phyloP scores from a whole-genome alignment of 2,113 vertebrate species.

The Coryphaenoides rupestris region DNA sequence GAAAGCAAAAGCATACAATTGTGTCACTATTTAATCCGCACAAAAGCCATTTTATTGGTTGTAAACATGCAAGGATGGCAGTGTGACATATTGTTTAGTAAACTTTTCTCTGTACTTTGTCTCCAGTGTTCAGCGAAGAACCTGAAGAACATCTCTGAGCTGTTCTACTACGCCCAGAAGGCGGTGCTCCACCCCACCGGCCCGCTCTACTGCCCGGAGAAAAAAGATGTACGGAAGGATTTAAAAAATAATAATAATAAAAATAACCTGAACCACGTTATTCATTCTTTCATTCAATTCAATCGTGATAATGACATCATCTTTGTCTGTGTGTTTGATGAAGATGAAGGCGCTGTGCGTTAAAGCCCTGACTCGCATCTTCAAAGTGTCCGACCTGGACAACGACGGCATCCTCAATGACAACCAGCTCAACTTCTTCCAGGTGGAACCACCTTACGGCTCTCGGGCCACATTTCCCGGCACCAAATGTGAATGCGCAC shows the following conservation, averaged over 20 bases:
- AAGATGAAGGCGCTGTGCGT: constrained; percentile 93
- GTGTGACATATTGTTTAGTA: too few species aligned
- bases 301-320: neutral
- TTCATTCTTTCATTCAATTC: neutral
- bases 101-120: neutral
- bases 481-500: neutral
- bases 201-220: constrained; percentile 93
- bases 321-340: neutral
- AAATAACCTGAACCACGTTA: too few species aligned
- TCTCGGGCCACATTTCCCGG: neutral
- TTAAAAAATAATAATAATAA: neutral
- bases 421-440: constrained; percentile 95
- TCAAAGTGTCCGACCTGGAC: constrained; percentile 94
- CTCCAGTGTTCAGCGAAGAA: constrained; percentile 95
- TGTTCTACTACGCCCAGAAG: constrained; percentile 98
- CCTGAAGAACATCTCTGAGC: constrained; percentile 97
- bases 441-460: constrained; percentile 68
- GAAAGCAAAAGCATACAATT: too few species aligned
- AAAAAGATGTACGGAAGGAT: constrained; percentile 80
- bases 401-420: constrained; percentile 95
- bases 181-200: constrained; percentile 96
- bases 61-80: neutral
- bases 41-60: too few species aligned
- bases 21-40: too few species aligned
- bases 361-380: constrained; percentile 92